A percentile compares a stretch with the other conserved stretches of the same genome.
These are phyloP conservation scores for Paraplagusia blochii DNA, from an alignment of 2,113 vertebrate species.

Conservation along the genomic window DNA sequence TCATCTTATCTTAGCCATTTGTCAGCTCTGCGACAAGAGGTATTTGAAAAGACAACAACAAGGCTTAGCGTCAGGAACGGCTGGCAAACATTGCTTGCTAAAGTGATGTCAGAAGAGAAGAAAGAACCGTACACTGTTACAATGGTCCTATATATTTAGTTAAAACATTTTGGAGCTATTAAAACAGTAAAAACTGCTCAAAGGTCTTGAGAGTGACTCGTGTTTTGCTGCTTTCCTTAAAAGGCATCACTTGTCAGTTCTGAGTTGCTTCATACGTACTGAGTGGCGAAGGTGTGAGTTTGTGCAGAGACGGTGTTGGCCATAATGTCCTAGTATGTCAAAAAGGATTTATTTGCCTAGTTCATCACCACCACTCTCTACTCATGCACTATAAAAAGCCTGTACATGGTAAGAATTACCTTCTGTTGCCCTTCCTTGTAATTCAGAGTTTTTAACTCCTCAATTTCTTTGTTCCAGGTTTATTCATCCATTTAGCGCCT, in stretches of 20 bases:
- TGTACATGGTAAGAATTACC: neutral
- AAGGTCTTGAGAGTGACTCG: neutral
- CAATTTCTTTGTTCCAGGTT: neutral
- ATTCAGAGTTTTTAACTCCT: constrained; percentile 14
- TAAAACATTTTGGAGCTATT: constrained; percentile 7
- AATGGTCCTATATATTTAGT: constrained; percentile 2
- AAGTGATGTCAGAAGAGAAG: constrained; percentile 30
- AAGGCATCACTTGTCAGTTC: constrained; percentile 35
- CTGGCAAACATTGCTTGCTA: constrained; percentile 46
- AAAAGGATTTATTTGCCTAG: constrained; percentile 27
- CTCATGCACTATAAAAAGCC: constrained; percentile 13
- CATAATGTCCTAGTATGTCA: constrained; percentile 57
- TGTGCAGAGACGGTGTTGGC: constrained; percentile 26
- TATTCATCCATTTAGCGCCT: neutral
- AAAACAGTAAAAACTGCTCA: constrained; percentile 11
- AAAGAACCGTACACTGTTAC: constrained; percentile 1
- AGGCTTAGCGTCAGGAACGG: constrained; percentile 69
- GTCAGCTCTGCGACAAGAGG: constrained; percentile 71
- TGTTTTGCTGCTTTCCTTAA: constrained; percentile 17
- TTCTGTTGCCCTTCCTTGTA: constrained; percentile 1
- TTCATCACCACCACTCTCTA: constrained; percentile 41
- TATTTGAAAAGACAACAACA: constrained; percentile 78
- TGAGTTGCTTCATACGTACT: constrained; percentile 37
- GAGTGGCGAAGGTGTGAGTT: constrained; percentile 17
- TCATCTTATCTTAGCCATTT: constrained; percentile 78